phyloP scores from a whole-genome alignment of 2,797 vertebrate genomes.

The Ambastaia sidthimunki region DNA sequence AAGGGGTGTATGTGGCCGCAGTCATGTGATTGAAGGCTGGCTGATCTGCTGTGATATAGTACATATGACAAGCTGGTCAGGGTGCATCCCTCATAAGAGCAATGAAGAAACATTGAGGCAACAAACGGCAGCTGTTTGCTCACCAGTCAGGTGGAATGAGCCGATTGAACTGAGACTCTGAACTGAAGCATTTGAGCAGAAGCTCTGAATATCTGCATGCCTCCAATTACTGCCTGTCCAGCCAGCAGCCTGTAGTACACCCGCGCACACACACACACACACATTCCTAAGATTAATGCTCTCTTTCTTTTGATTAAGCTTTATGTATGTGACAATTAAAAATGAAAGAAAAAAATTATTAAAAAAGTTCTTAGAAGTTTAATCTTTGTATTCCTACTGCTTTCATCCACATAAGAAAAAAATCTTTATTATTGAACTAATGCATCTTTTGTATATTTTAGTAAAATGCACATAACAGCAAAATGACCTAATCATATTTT shows the following conservation, averaged over 20 bases:
- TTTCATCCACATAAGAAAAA: background rate
- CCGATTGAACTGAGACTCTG: conserved; percentile 80
- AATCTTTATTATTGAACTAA: too few species aligned
- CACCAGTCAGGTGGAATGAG: conserved; percentile 90
- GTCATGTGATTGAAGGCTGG: conserved; percentile 92
- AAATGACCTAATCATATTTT: too few species aligned
- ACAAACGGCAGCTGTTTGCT: conserved; percentile 83
- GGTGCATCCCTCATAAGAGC: conserved; percentile 85
- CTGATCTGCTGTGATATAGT: conserved; percentile 94
- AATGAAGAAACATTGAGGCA: conserved; percentile 76
- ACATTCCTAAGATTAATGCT: background rate
- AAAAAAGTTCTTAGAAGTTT: too few species aligned
- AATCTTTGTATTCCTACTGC: too few species aligned
- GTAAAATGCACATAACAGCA: too few species aligned
- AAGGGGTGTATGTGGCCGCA: conserved; percentile 76
- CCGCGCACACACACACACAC: background rate
- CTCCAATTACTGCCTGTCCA: conserved; percentile 71
- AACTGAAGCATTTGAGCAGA: conserved; percentile 72
- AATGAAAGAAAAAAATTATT: too few species aligned
- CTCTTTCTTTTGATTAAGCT: background rate
- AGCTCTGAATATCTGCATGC: conserved; percentile 70
- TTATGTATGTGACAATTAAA: background rate
- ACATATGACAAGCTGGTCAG: conserved; percentile 88
- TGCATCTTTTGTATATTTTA: background rate
- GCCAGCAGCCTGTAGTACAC: conserved; percentile 51